phyloP scores from a whole-genome alignment of 2,113 vertebrate species.

The Vidua macroura region DNA sequence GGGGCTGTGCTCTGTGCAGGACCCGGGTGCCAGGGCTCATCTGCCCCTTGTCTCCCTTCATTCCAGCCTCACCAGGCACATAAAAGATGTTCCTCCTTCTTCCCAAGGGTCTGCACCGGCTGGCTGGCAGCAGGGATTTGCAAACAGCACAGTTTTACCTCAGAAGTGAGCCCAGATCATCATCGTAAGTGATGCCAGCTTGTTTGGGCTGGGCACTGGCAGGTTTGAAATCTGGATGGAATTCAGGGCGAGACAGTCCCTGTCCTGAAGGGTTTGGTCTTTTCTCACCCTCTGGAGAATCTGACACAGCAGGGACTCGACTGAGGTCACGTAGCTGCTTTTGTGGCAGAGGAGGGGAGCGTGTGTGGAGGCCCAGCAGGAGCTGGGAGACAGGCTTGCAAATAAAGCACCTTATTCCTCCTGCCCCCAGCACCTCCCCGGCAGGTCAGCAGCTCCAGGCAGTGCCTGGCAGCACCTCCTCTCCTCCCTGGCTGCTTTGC shows the following conservation, averaged over 20 bases:
- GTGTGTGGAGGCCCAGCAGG: accelerated
- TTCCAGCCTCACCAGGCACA: background rate
- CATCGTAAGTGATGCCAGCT: accelerated
- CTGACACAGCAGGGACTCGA: background rate
- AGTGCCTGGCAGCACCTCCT: background rate
- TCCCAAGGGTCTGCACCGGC: background rate
- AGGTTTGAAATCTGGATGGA: background rate
- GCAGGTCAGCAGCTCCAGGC: background rate
- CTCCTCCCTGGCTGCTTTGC: background rate
- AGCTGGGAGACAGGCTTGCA: background rate
- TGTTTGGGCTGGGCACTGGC: background rate
- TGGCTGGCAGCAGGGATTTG: background rate
- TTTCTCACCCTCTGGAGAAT: background rate
- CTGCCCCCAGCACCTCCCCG: background rate
- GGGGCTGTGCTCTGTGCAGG: background rate
- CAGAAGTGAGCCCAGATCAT: background rate
- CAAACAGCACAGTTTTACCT: accelerated
- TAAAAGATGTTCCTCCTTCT: background rate
- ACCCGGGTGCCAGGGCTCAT: accelerated
- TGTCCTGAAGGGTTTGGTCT: background rate
- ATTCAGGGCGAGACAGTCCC: accelerated
- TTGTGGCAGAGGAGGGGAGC: background rate
- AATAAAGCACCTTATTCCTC: background rate
- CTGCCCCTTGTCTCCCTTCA: accelerated
- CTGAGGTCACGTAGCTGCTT: background rate